Percentiles rank a stretch among this genome's conserved stretches.
Conservation (phyloP, 2,888 invertebrate genomes). For the Augiades crinisus region DNA sequence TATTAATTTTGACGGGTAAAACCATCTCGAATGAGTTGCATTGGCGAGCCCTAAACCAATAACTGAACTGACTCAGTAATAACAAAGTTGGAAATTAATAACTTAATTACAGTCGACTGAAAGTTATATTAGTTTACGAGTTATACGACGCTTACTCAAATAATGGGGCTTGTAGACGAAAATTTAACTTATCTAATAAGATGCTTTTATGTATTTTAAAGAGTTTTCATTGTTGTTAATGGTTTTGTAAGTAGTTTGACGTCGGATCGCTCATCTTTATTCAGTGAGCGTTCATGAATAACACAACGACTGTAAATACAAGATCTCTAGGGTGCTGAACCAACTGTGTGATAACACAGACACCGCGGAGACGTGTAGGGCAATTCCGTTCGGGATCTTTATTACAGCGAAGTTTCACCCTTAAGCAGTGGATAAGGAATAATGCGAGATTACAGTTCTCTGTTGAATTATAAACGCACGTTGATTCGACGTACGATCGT, state of each 20-base stretch:
- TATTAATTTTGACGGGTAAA: too few relatives aligned
- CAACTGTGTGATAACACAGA: conserved; percentile 56
- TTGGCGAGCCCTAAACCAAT: too few relatives aligned
- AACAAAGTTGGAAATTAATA: conserved; percentile 16
- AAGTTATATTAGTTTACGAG: conserved; percentile 26
- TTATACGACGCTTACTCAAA: conserved; percentile 21
- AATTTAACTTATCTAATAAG: conserved; percentile 20
- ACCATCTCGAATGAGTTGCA: too few relatives aligned
- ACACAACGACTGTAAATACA: conserved; percentile 66
- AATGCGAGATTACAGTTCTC: conserved; percentile 51
- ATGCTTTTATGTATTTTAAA: conserved; percentile 18
- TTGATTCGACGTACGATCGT: conserved; percentile 13
- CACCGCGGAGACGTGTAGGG: conserved; percentile 36
- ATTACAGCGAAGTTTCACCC: conserved; percentile 55
- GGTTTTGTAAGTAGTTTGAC: conserved; percentile 49
- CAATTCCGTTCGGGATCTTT: conserved; percentile 65
- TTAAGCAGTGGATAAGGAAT: conserved; percentile 55
- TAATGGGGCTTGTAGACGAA: conserved; percentile 17
- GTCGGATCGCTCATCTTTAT: conserved; percentile 68
- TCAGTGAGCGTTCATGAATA: conserved; percentile 72
- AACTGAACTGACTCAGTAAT: too few relatives aligned
- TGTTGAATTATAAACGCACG: conserved; percentile 31
- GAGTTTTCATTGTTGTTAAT: conserved; percentile 41
- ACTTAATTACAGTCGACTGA: conserved; percentile 15
- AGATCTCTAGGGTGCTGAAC: conserved; percentile 51